These are phyloP conservation scores for Mesembrinibis cayennensis DNA, from an alignment of 2,113 vertebrate genomes.

Conservation along the genomic window DNA sequence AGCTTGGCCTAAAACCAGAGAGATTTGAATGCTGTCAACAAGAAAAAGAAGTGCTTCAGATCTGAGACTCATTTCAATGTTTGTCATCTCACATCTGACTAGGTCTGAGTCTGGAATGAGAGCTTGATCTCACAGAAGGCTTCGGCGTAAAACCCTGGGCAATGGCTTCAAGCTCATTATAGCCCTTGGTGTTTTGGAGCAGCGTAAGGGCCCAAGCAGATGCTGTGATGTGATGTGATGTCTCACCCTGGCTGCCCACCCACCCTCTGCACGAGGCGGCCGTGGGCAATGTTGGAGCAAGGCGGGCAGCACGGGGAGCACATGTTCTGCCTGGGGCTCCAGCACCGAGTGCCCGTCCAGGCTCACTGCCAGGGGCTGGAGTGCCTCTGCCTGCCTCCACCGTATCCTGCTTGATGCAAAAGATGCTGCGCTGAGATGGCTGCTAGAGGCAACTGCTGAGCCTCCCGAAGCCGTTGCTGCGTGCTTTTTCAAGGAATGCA, in stretches of 20 bases:
- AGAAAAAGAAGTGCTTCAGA: not conserved
- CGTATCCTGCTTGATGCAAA: not conserved
- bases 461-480: not conserved
- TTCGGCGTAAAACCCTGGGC: not conserved
- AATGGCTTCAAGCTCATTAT: not conserved
- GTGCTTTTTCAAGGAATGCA: not conserved
- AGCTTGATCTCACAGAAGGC: not conserved
- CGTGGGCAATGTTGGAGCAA: not conserved
- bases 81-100: not conserved
- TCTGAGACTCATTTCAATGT: not conserved
- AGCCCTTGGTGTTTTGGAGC: not conserved
- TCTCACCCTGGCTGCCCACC: not conserved
- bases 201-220: fast-evolving
- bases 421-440: not conserved
- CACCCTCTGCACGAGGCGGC: not conserved
- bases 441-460: not conserved
- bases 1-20: not conserved
- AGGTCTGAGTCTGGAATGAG: not conserved
- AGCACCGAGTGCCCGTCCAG: fast-evolving
- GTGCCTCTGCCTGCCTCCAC: not conserved
- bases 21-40: not conserved
- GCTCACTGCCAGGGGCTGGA: fast-evolving
- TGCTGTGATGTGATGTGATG: not conserved
- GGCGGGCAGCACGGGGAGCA: not conserved
- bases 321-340: fast-evolving